phyloP scores from a whole-genome alignment of 2,113 vertebrate species.

The Scomber scombrus region DNA sequence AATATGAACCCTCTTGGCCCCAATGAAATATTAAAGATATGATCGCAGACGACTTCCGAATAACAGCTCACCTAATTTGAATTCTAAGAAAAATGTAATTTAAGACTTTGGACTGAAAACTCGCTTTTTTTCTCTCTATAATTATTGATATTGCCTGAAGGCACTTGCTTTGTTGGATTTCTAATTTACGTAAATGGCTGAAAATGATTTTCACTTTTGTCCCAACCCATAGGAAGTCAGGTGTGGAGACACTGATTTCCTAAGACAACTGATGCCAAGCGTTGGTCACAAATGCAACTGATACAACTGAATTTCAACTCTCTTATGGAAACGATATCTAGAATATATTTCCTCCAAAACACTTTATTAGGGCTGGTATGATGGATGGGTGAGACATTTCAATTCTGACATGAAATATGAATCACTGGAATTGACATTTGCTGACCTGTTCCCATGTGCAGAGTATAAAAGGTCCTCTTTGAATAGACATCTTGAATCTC shows the following conservation, averaged over 20 bases:
- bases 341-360: conserved; percentile 19
- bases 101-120: conserved; percentile 64
- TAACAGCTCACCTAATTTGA: conserved; percentile 78
- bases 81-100: conserved; percentile 76
- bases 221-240: conserved; percentile 70
- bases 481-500: conserved; percentile 72
- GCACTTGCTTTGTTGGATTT: conserved; percentile 72
- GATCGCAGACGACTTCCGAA: conserved; percentile 63
- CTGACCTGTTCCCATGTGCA: conserved; percentile 80
- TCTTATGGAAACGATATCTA: not conserved
- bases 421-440: conserved; percentile 76
- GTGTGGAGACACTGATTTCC: conserved; percentile 72
- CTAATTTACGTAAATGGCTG: conserved; percentile 79
- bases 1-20: conserved; percentile 64
- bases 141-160: conserved; percentile 79
- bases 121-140: conserved; percentile 56
- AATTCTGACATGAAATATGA: conserved; percentile 75
- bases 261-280: conserved; percentile 58
- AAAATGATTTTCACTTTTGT: conserved; percentile 63
- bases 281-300: conserved; percentile 52
- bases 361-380: conserved; percentile 46
- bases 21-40: conserved; percentile 74
- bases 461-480: conserved; percentile 76
- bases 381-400: conserved; percentile 78
- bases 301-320: not conserved